Percentiles rank a stretch among this genome's conserved stretches.
These are phyloP conservation scores for Tenualosa thibaudeaui DNA, from an alignment of 2,797 vertebrate species.

Conservation along the genomic window DNA sequence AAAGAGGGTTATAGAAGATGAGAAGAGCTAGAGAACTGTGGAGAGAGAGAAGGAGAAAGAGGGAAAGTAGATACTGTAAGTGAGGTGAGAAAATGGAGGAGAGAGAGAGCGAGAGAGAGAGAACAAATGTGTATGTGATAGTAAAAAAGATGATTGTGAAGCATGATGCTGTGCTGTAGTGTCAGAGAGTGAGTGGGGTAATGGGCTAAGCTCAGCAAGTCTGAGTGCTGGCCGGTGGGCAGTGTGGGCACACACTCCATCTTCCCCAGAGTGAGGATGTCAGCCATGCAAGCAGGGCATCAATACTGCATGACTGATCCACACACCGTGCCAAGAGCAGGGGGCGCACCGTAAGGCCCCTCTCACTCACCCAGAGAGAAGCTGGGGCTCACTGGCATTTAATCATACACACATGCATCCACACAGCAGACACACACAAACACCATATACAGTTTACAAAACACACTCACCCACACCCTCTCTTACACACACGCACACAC, in stretches of 20 bases:
- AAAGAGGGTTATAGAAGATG: background rate
- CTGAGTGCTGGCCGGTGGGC: background rate
- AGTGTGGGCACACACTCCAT: background rate
- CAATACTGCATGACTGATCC: slow-evolving; percentile 7
- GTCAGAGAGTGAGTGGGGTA: background rate
- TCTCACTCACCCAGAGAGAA: background rate
- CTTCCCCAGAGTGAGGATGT: background rate
- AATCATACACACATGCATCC: background rate
- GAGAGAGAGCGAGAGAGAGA: background rate
- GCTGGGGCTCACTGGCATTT: background rate
- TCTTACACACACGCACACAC: background rate
- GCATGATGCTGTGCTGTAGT: background rate
- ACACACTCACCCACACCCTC: background rate
- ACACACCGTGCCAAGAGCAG: background rate
- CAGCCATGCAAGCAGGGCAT: background rate
- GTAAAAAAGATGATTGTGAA: background rate
- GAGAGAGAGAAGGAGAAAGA: background rate
- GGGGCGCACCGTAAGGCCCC: background rate
- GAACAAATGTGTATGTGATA: background rate
- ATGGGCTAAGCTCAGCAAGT: background rate
- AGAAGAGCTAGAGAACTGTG: background rate
- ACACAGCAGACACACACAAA: background rate
- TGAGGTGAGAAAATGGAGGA: background rate
- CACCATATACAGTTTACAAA: background rate
- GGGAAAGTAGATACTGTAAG: background rate